Evolutionary conservation across 35 echinoderm and acorn worm genomes (phyloP).

Genomic region (Nesometra sesokonis): DNA sequence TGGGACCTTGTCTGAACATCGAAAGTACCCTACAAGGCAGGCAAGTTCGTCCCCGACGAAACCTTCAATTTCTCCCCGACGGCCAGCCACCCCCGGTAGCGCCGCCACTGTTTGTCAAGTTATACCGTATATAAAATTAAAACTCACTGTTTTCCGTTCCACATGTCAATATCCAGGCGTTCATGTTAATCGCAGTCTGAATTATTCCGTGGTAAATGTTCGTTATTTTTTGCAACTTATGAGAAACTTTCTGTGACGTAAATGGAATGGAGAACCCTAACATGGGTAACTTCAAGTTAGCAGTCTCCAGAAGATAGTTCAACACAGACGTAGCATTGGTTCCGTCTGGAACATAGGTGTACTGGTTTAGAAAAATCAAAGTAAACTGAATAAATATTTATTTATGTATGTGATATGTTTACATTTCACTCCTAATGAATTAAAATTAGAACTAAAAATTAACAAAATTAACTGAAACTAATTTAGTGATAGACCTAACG

Average conservation of each 20-base stretch:
- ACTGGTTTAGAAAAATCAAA: background rate
- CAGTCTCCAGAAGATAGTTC: background rate
- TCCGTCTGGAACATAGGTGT: background rate
- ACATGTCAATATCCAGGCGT: background rate
- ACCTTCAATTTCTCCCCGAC: too few relatives aligned
- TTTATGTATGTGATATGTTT: too few relatives aligned
- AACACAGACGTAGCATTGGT: background rate
- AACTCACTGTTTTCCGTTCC: background rate
- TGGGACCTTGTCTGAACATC: too few relatives aligned
- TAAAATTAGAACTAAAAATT: too few relatives aligned
- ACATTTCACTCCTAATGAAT: too few relatives aligned
- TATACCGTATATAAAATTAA: background rate
- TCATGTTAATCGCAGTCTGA: background rate
- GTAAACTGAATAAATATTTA: too few relatives aligned
- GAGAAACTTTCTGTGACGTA: background rate
- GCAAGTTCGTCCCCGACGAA: too few relatives aligned
- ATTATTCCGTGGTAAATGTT: background rate
- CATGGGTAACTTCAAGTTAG: background rate
- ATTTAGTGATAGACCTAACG: too few relatives aligned
- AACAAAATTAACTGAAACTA: too few relatives aligned
- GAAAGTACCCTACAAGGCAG: too few relatives aligned
- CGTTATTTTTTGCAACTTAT: background rate
- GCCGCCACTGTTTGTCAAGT: background rate
- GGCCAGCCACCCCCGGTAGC: too few relatives aligned
- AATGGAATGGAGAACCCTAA: background rate